Conservation (phyloP, 2,113 vertebrate genomes). For the Cyprinodon tularosa region DNA sequence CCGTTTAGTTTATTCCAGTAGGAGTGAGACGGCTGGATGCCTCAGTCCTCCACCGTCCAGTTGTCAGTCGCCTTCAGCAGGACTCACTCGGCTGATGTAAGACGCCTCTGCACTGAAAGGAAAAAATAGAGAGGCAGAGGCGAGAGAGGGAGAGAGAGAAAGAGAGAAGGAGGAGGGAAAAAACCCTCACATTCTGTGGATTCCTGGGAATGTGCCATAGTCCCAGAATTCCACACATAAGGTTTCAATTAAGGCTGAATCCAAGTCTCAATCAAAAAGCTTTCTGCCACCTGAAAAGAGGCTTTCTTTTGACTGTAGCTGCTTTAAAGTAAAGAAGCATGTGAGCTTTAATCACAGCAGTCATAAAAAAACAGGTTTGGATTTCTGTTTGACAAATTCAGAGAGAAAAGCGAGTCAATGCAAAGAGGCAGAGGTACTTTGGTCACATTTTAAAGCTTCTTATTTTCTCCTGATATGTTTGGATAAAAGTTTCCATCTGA, state of each 20-base stretch:
- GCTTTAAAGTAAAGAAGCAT: slow-evolving; percentile 77
- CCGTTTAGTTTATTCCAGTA: slow-evolving; percentile 67
- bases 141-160: slow-evolving; percentile 27
- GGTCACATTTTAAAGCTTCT: not conserved
- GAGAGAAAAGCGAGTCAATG: not conserved
- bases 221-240: slow-evolving; percentile 97
- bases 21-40: slow-evolving; percentile 43
- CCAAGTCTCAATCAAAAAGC: slow-evolving; percentile 82
- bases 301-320: slow-evolving; percentile 80
- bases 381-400: not conserved
- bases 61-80: slow-evolving; percentile 53
- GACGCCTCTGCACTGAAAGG: slow-evolving; percentile 82
- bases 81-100: slow-evolving; percentile 90
- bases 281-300: slow-evolving; percentile 76
- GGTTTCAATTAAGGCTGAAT: slow-evolving; percentile 92
- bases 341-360: slow-evolving; percentile 8
- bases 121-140: slow-evolving; percentile 31
- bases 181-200: slow-evolving; percentile 88
- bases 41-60: slow-evolving; percentile 45
- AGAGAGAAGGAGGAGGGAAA: slow-evolving; percentile 12
- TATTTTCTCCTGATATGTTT: not conserved
- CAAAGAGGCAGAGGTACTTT: not conserved
- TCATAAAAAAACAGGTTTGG: not conserved
- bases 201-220: slow-evolving; percentile 91
- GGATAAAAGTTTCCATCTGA: not conserved